phyloP scores from a whole-genome alignment of 2,797 vertebrate genomes.

The Remorina albescens region DNA sequence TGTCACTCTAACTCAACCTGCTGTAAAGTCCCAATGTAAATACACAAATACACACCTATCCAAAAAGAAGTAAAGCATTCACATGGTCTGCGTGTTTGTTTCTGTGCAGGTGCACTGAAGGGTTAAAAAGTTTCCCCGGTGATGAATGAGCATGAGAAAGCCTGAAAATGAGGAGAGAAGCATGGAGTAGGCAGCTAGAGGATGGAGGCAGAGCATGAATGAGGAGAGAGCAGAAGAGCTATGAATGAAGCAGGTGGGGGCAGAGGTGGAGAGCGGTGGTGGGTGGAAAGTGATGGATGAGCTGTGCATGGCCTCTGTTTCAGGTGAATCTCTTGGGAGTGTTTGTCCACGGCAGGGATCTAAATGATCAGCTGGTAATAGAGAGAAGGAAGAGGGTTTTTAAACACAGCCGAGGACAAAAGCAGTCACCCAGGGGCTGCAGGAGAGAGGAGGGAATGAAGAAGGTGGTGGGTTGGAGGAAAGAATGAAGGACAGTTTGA shows the following conservation, averaged over 20 bases:
- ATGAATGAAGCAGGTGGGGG: slow-evolving; percentile 55
- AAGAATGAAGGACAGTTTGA: slow-evolving; percentile 24
- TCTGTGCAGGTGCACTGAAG: slow-evolving; percentile 47
- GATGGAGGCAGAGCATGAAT: slow-evolving; percentile 55
- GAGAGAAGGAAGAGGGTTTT: slow-evolving; percentile 46
- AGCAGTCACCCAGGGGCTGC: slow-evolving; percentile 39
- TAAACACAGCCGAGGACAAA: slow-evolving; percentile 37
- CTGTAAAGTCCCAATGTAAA: too few relatives aligned
- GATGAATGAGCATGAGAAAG: slow-evolving; percentile 61
- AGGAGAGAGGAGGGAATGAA: slow-evolving; percentile 10
- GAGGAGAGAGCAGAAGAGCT: slow-evolving; percentile 50
- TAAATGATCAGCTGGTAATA: slow-evolving; percentile 64
- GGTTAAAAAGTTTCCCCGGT: slow-evolving; percentile 40
- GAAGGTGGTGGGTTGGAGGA: slow-evolving; percentile 2
- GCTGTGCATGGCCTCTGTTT: slow-evolving; percentile 61
- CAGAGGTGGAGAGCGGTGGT: slow-evolving; percentile 9
- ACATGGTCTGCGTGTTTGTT: slow-evolving; percentile 27
- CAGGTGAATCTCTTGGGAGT: slow-evolving; percentile 70
- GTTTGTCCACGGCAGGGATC: slow-evolving; percentile 63
- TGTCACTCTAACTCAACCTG: neutral
- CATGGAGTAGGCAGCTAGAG: neutral
- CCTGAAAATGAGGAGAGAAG: slow-evolving; percentile 47
- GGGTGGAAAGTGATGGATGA: slow-evolving; percentile 73
- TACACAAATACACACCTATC: neutral
- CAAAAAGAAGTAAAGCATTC: neutral